Conservation (phyloP, 2,888 invertebrate species). For the Chydorus sphaericus region DNA sequence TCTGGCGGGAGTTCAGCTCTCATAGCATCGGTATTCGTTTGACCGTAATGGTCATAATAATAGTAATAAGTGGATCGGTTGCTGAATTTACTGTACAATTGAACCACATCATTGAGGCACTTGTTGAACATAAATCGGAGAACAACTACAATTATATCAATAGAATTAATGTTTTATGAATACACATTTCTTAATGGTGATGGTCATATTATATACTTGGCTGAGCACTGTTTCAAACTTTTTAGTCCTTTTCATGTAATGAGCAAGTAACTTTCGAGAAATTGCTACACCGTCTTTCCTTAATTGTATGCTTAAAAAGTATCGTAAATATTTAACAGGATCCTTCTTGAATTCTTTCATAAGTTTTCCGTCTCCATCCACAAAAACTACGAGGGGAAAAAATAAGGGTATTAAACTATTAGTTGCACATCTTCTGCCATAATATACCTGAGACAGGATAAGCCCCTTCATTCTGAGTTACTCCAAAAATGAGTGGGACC, state of each 20-base stretch:
- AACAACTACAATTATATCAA: neutral
- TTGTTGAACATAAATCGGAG: neutral
- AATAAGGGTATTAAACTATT: neutral
- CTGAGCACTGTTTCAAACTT: too few relatives aligned
- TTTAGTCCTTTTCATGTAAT: too few relatives aligned
- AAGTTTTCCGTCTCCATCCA: neutral
- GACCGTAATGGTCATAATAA: neutral
- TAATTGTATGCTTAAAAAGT: neutral
- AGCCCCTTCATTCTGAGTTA: slow-evolving; percentile 2
- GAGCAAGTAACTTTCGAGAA: neutral
- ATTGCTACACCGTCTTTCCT: neutral
- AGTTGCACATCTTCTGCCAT: neutral
- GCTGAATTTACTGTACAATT: neutral
- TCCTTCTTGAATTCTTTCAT: neutral
- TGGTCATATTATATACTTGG: too few relatives aligned
- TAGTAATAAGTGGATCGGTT: neutral
- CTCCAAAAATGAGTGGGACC: slow-evolving; percentile 1
- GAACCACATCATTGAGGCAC: neutral
- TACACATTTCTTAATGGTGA: too few relatives aligned
- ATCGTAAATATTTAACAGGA: neutral
- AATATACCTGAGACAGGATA: neutral
- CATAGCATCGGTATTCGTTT: neutral
- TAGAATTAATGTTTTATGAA: neutral
- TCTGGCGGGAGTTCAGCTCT: neutral
- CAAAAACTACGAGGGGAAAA: neutral